These are phyloP conservation scores for Cephalopterus ornatus DNA, from an alignment of 2,113 vertebrate genomes.

Conservation along the genomic window DNA sequence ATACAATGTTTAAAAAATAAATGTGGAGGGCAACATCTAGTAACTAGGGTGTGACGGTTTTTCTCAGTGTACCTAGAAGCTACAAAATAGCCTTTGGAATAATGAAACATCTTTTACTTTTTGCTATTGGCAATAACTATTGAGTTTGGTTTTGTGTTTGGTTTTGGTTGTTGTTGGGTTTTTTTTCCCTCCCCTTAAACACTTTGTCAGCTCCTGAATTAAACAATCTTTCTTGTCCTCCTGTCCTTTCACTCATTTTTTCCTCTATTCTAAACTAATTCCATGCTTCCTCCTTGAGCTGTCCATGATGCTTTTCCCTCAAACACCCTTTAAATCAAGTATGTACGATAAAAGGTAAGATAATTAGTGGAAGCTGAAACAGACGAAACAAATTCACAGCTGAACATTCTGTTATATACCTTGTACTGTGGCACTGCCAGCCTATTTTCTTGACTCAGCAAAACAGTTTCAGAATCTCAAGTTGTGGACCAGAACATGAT, in stretches of 20 bases:
- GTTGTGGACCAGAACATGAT: not conserved
- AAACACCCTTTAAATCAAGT: not conserved
- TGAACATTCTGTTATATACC: not conserved
- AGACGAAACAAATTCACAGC: not conserved
- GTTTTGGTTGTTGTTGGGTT: not conserved
- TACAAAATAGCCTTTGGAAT: not conserved
- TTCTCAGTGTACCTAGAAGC: not conserved
- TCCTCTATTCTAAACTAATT: not conserved
- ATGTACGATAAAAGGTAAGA: not conserved
- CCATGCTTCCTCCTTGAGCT: not conserved
- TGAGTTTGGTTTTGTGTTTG: not conserved
- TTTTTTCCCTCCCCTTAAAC: not conserved
- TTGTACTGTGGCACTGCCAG: not conserved
- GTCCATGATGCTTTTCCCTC: not conserved
- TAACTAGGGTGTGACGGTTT: fast-evolving
- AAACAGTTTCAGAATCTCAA: not conserved
- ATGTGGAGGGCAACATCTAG: not conserved
- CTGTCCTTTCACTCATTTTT: not conserved
- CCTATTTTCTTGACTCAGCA: not conserved
- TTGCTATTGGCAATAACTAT: not conserved
- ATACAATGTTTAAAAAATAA: not conserved
- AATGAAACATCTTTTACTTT: not conserved
- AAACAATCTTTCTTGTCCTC: not conserved
- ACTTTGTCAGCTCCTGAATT: not conserved
- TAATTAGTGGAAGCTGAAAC: not conserved